Evolutionary conservation across 2,888 invertebrate species (phyloP).

Genomic region (Eutolmus rufibarbis): DNA sequence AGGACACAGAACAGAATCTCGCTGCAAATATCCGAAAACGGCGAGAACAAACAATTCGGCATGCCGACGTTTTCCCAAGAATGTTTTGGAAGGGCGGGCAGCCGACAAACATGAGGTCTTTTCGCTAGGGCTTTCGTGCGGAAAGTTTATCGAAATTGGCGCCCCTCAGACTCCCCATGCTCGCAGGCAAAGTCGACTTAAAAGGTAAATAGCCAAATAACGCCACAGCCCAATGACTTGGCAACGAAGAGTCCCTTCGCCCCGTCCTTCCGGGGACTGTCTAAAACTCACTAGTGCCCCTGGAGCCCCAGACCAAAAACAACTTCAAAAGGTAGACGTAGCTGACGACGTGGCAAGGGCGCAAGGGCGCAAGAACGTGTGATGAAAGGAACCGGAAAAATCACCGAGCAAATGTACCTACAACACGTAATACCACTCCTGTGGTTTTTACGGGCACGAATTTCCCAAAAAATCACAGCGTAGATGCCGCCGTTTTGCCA

Average conservation of each 20-base stretch:
- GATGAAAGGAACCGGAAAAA: neutral
- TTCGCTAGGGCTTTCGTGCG: neutral
- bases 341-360: neutral
- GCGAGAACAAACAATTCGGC: neutral
- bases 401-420: neutral
- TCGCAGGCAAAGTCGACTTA: neutral
- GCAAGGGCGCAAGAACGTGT: neutral
- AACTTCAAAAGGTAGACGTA: neutral
- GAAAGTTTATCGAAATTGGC: neutral
- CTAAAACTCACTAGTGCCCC: neutral
- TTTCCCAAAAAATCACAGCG: neutral
- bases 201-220: neutral
- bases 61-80: neutral
- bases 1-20: neutral
- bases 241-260: neutral
- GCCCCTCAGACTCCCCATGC: neutral
- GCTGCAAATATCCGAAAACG: neutral
- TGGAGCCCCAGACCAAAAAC: neutral
- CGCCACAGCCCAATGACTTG: neutral
- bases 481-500: neutral
- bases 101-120: neutral
- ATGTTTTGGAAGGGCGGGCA: neutral
- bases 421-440: neutral
- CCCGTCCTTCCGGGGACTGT: neutral
- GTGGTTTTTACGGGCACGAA: neutral